A percentile compares a stretch with the other conserved stretches of the same genome.
phyloP scores from a whole-genome alignment of 2,888 invertebrate species.

The Hololepta plana region DNA sequence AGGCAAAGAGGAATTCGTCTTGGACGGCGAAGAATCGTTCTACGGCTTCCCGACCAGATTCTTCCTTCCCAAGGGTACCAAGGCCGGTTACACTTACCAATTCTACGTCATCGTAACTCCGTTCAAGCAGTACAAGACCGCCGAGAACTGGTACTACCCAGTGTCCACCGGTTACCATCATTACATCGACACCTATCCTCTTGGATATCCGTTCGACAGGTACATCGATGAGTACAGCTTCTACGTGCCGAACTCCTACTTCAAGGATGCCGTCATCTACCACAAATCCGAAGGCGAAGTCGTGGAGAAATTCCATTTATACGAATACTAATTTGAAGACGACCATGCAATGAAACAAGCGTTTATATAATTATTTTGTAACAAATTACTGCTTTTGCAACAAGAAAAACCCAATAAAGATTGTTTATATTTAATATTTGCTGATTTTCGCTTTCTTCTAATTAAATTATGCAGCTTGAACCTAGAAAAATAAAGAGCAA shows the following conservation, averaged over 20 bases:
- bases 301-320: conserved; percentile 7
- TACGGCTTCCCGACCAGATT: conserved; percentile 49
- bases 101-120: conserved; percentile 31
- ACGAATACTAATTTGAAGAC: conserved; percentile 4
- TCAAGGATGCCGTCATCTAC: conserved; percentile 45
- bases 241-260: conserved; percentile 43
- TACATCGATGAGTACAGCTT: conserved; percentile 26
- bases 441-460: too few relatives aligned
- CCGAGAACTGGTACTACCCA: conserved; percentile 11
- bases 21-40: conserved; percentile 35
- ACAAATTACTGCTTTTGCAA: neutral
- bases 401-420: neutral
- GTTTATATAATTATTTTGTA: neutral
- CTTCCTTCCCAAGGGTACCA: conserved; percentile 48
- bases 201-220: conserved; percentile 61
- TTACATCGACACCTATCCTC: conserved; percentile 27
- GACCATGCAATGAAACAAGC: too few relatives aligned
- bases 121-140: conserved; percentile 10
- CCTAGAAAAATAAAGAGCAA: too few relatives aligned
- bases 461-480: too few relatives aligned
- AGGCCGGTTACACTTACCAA: conserved; percentile 40
- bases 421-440: neutral
- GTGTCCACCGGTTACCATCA: conserved; percentile 7
- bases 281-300: conserved; percentile 24
- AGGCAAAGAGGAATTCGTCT: conserved; percentile 32